Evolutionary conservation across 2,888 invertebrate species (phyloP).

Genomic region (Caenorhabditis sp.): DNA sequence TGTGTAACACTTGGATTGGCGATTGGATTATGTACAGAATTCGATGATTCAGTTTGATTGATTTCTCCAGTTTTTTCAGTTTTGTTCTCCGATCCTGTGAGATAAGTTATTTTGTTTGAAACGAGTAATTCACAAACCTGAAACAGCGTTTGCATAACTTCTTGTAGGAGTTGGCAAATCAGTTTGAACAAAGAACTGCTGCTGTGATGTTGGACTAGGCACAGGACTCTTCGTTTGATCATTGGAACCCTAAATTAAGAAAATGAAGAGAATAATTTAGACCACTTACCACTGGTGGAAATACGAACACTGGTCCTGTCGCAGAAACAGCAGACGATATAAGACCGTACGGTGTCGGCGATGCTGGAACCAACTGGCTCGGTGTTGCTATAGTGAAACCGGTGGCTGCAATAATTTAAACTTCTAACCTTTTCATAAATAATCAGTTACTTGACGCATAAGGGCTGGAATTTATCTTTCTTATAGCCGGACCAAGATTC

Average conservation of each 20-base stretch:
- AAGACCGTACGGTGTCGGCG: conserved; percentile 22
- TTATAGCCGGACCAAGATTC: conserved; percentile 57
- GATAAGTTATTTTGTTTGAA: neutral
- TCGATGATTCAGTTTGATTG: neutral
- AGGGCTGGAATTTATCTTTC: conserved; percentile 31
- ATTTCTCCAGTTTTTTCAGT: neutral
- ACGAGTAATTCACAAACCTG: conserved; percentile 2
- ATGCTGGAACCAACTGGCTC: conserved; percentile 10
- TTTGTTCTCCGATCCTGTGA: neutral
- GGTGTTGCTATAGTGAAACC: conserved; percentile 12
- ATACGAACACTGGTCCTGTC: conserved; percentile 19
- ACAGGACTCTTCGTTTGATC: conserved; percentile 1
- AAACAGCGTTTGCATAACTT: conserved; percentile 18
- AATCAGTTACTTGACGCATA: conserved; percentile 11
- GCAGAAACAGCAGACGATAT: conserved; percentile 8
- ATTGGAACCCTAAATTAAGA: no score
- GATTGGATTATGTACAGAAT: neutral
- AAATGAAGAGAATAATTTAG: neutral
- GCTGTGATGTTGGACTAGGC: conserved; percentile 5
- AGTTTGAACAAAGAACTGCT: conserved; percentile 8
- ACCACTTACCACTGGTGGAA: conserved; percentile 12
- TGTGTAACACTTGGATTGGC: neutral
- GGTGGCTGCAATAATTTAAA: conserved; percentile 5
- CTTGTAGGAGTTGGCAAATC: conserved; percentile 9
- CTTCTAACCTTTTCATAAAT: neutral